Evolutionary conservation across 2,888 invertebrate genomes (phyloP).

Genomic region (Silvanus unidentatus): DNA sequence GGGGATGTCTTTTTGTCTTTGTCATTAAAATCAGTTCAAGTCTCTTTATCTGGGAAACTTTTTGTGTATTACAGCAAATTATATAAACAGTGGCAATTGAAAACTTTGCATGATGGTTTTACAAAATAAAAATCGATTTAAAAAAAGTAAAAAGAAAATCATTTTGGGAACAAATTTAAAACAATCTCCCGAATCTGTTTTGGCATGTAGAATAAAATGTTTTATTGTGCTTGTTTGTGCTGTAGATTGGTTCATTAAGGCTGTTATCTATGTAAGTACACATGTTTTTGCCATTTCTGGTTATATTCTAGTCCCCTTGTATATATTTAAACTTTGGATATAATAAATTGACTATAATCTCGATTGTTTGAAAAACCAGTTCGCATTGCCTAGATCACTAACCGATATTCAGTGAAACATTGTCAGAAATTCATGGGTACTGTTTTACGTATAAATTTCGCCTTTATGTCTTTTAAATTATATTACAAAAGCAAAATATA

Average conservation of each 20-base stretch:
- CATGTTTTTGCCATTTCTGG: constrained; percentile 44
- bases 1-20: no score
- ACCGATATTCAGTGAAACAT: constrained; percentile 22
- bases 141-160: neutral
- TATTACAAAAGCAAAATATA: constrained; percentile 5
- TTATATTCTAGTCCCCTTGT: constrained; percentile 22
- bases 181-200: no score
- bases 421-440: constrained; percentile 21
- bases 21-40: no score
- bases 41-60: no score
- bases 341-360: constrained; percentile 40
- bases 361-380: constrained; percentile 40
- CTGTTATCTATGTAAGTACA: constrained; percentile 40
- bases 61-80: no score
- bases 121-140: no score
- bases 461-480: constrained; percentile 10
- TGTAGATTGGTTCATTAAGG: constrained; percentile 40
- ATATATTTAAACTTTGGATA: constrained; percentile 20
- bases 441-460: constrained; percentile 11
- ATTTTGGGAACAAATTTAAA: no score
- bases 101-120: no score
- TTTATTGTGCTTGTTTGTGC: constrained; percentile 31
- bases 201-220: no score
- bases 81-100: no score
- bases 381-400: constrained; percentile 25